Evolutionary conservation across 2,797 vertebrate species (phyloP).

Genomic region (Novumbra hubbsi): DNA sequence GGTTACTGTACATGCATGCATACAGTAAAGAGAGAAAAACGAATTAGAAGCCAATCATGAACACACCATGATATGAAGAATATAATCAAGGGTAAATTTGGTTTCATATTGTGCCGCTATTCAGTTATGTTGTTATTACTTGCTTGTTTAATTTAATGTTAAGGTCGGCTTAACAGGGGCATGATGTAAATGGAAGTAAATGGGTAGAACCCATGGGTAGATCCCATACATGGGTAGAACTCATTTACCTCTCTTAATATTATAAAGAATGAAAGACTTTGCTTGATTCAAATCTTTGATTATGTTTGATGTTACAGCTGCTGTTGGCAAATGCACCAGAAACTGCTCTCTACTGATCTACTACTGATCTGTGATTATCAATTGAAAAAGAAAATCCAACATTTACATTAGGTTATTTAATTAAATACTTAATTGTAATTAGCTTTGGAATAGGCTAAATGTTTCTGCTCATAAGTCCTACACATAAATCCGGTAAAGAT

Average conservation of each 20-base stretch:
- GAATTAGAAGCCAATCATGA: slow-evolving; percentile 15
- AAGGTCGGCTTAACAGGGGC: slow-evolving; percentile 17
- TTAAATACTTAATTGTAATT: neutral
- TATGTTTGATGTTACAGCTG: slow-evolving; percentile 22
- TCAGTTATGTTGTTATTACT: neutral
- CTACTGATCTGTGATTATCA: slow-evolving; percentile 85
- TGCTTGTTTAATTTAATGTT: slow-evolving; percentile 11
- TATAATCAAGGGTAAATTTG: slow-evolving; percentile 10
- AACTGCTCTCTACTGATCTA: slow-evolving; percentile 80
- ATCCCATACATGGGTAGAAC: neutral
- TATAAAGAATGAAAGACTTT: neutral
- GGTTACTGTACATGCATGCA: slow-evolving; percentile 18
- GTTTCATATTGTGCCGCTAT: slow-evolving; percentile 8
- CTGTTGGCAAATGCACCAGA: slow-evolving; percentile 83
- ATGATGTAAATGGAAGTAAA: slow-evolving; percentile 7
- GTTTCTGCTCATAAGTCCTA: slow-evolving; percentile 13
- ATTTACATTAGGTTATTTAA: slow-evolving; percentile 5
- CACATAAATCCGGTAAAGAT: slow-evolving; percentile 42
- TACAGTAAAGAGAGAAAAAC: slow-evolving; percentile 25
- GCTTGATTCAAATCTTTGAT: too few species aligned
- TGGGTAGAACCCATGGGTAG: neutral
- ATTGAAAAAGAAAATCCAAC: slow-evolving; percentile 3
- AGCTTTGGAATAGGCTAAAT: slow-evolving; percentile 38
- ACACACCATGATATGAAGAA: slow-evolving; percentile 24
- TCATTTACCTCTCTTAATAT: neutral